phyloP scores from a whole-genome alignment of 2,888 invertebrate species.

The Glyphotaelius pellucidus region DNA sequence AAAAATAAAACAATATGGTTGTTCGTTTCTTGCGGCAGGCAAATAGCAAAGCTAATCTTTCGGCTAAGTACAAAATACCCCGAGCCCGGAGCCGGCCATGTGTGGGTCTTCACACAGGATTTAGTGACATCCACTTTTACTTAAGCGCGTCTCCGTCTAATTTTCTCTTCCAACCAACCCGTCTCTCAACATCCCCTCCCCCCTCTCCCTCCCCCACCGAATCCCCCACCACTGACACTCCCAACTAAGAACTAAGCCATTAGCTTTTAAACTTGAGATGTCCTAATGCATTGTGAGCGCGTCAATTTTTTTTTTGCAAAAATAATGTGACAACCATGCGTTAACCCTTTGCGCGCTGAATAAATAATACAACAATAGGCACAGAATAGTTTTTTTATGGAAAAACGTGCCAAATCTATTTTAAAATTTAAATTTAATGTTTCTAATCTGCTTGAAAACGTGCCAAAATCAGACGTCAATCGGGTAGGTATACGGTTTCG shows the following conservation, averaged over 20 bases:
- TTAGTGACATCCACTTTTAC: constrained; percentile 45
- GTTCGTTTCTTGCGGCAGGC: neutral
- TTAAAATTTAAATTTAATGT: neutral
- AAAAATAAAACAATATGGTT: neutral
- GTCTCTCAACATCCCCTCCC: neutral
- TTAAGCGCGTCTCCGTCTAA: constrained; percentile 24
- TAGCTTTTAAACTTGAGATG: constrained; percentile 5
- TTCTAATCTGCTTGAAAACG: neutral
- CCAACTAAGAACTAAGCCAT: constrained; percentile 12
- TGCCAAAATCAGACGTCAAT: neutral
- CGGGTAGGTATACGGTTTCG: neutral
- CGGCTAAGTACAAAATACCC: neutral
- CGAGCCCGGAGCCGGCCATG: neutral
- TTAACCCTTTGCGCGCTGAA: neutral
- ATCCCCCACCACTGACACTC: neutral
- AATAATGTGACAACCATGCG: neutral
- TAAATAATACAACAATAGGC: neutral
- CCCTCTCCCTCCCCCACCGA: too few relatives aligned
- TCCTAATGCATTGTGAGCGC: constrained; percentile 33
- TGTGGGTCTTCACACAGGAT: constrained; percentile 36
- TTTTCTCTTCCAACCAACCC: neutral
- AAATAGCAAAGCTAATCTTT: neutral
- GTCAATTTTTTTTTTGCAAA: constrained; percentile 11
- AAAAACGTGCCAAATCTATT: neutral
- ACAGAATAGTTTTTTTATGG: neutral